A percentile compares a stretch with the other conserved stretches of the same genome.
phyloP scores from a whole-genome alignment of 2,113 vertebrate species.

The Solea solea region DNA sequence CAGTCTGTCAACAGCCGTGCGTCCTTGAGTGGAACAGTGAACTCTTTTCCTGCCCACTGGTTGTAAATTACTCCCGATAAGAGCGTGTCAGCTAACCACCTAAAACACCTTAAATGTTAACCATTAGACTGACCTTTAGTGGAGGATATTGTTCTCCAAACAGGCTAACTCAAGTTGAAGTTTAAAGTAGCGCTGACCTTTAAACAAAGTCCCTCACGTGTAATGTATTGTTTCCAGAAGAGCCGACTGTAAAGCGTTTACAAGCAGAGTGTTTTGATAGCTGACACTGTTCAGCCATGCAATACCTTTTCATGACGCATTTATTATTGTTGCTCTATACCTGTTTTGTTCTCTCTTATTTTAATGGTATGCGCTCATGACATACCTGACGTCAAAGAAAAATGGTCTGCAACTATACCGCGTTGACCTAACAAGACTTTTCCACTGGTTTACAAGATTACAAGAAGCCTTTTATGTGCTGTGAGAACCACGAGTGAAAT shows the following conservation, averaged over 20 bases:
- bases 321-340: slow-evolving; percentile 2
- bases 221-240: slow-evolving; percentile 31
- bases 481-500: background rate
- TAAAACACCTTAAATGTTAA: slow-evolving; percentile 47
- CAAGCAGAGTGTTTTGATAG: background rate
- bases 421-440: background rate
- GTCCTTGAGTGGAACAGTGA: slow-evolving; percentile 23
- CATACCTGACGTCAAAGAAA: background rate
- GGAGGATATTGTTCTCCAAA: slow-evolving; percentile 26
- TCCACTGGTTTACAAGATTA: no score
- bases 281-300: background rate
- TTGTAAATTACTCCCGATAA: slow-evolving; percentile 46
- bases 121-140: slow-evolving; percentile 56
- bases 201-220: slow-evolving; percentile 25
- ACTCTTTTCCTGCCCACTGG: slow-evolving; percentile 18
- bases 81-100: slow-evolving; percentile 26
- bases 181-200: slow-evolving; percentile 52
- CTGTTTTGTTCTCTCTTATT: background rate
- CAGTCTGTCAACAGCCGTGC: background rate
- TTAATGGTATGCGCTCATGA: background rate
- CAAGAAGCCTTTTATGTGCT: no score
- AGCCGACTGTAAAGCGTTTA: slow-evolving; percentile 22
- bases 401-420: no score
- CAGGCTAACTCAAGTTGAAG: slow-evolving; percentile 38
- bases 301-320: background rate